Conservation (phyloP, 2,888 invertebrate species). For the Tupiocoris notatus region DNA sequence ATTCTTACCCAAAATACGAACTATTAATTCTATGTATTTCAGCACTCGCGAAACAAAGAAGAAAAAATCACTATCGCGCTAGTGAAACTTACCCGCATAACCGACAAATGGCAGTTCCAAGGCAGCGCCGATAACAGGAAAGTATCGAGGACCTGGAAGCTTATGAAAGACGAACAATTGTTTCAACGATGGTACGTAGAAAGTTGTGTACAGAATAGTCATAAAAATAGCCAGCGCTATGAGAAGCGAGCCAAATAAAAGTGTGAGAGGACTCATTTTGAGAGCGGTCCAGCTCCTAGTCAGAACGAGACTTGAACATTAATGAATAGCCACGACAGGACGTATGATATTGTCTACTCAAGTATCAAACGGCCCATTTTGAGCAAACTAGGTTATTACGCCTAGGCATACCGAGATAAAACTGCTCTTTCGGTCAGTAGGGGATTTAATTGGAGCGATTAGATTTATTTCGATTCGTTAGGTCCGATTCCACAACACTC, state of each 20-base stretch:
- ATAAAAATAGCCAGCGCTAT: not conserved
- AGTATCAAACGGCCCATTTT: not conserved
- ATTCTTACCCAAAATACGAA: too few species aligned
- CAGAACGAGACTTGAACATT: not conserved
- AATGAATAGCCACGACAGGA: too few species aligned
- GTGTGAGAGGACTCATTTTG: not conserved
- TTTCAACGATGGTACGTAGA: not conserved
- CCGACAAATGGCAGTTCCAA: not conserved
- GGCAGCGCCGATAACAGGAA: not conserved
- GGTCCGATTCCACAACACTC: too few species aligned
- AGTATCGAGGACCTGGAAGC: constrained; percentile 1
- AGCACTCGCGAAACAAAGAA: too few species aligned
- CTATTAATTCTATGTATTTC: too few species aligned
- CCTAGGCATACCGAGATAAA: not conserved
- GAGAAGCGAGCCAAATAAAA: not conserved
- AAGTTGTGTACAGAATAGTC: not conserved
- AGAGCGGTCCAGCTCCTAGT: not conserved
- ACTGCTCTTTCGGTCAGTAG: not conserved
- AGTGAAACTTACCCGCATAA: not conserved
- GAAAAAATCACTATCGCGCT: too few species aligned
- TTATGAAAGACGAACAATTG: not conserved
- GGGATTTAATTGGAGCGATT: not conserved
- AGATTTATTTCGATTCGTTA: not conserved
- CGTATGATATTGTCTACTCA: not conserved
- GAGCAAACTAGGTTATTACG: not conserved